Evolutionary conservation across 2,888 invertebrate genomes (phyloP).

Genomic region (Cartodere bifasciata): DNA sequence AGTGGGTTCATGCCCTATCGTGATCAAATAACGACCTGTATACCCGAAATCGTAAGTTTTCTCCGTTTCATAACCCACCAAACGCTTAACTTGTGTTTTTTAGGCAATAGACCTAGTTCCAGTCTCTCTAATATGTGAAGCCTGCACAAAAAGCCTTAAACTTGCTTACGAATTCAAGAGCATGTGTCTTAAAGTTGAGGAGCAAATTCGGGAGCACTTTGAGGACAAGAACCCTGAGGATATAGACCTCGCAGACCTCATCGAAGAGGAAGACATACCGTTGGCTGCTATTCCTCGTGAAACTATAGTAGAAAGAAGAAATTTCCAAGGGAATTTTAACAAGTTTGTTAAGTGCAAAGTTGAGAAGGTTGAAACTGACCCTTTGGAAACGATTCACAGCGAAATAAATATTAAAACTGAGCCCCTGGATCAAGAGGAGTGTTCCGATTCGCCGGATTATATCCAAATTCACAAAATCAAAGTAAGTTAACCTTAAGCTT

Average conservation of each 20-base stretch:
- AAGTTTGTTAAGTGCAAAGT: no score
- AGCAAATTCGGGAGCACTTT: constrained; percentile 22
- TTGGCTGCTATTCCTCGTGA: constrained; percentile 10
- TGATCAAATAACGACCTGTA: constrained; percentile 25
- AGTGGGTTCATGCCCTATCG: constrained; percentile 27
- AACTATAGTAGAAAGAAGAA: constrained; percentile 7
- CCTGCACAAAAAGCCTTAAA: constrained; percentile 13
- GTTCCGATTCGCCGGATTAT: no score
- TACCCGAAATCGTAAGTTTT: constrained; percentile 24
- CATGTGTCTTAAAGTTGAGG: constrained; percentile 22
- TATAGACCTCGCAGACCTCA: constrained; percentile 17
- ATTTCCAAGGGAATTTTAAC: no score
- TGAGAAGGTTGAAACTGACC: no score
- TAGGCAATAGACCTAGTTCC: constrained; percentile 13
- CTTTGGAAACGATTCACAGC: no score
- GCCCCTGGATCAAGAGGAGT: no score
- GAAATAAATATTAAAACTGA: no score
- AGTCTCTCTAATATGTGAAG: constrained; percentile 14
- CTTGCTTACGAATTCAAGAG: constrained; percentile 16
- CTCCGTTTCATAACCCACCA: not conserved
- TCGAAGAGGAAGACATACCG: constrained; percentile 12
- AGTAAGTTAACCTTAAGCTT: no score
- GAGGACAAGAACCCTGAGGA: constrained; percentile 17
- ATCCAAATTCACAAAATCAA: no score
- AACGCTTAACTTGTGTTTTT: no score